phyloP scores from a whole-genome alignment of 2,888 invertebrate genomes.

The Plagodis pulveraria region DNA sequence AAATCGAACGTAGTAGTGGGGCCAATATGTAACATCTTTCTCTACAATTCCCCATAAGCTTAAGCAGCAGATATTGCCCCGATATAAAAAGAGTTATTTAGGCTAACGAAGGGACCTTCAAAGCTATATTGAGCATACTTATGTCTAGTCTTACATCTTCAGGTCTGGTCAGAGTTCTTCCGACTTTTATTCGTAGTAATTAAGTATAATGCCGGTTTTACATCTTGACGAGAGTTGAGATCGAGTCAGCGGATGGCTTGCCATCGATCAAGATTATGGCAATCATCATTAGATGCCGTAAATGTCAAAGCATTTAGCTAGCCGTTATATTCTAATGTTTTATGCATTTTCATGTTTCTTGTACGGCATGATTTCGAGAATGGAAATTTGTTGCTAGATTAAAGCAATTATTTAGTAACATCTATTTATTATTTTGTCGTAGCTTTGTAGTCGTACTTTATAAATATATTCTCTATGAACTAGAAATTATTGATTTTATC shows the following conservation, averaged over 20 bases:
- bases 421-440: background rate
- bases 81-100: too few species aligned
- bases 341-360: slow-evolving; percentile 11
- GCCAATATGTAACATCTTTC: too few species aligned
- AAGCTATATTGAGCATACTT: too few species aligned
- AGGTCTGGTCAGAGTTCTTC: slow-evolving; percentile 70
- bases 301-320: slow-evolving; percentile 29
- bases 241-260: slow-evolving; percentile 50
- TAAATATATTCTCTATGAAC: too few species aligned
- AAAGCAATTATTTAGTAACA: slow-evolving; percentile 2
- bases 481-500: too few species aligned
- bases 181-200: slow-evolving; percentile 76
- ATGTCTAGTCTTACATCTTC: background rate
- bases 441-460: background rate
- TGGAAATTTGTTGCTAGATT: slow-evolving; percentile 7
- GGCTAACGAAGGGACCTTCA: too few species aligned
- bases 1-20: too few species aligned
- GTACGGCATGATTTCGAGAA: background rate
- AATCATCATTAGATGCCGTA: slow-evolving; percentile 37
- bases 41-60: too few species aligned
- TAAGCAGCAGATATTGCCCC: too few species aligned
- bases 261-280: slow-evolving; percentile 39
- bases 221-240: slow-evolving; percentile 59
- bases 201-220: slow-evolving; percentile 76
- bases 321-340: slow-evolving; percentile 19